Evolutionary conservation across 2,797 vertebrate species (phyloP), one percentile per base, ranked within the genome.

Genomic region (Argya squamiceps): DNA sequence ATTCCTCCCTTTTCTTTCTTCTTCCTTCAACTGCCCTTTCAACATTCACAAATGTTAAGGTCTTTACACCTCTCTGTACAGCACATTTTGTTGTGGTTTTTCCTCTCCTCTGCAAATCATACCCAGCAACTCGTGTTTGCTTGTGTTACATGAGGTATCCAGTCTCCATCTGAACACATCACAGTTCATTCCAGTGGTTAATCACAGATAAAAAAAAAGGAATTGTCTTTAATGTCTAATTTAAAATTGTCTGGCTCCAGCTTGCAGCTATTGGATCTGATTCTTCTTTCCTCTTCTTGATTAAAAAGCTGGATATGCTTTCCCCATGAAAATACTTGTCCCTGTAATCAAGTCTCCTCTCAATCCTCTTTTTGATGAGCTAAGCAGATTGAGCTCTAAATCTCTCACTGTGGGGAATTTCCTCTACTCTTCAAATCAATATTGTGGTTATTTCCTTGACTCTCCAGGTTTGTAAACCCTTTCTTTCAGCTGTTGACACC

Each of bases 341-440:
- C 88, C 74, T 79, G 84, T 96, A 96, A 96, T 97, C 88, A 96
- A 96, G 94, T 91, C 74, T 70, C 74, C 43, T 82, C 95, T 95
- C 94, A 97, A 94, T 97, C 96, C 95, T 96, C 95, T 96, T 97
- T 96, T 39, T 96, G 93, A 97, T 89, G 86, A 96, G 86, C 74
- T 96, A 96, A 96, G 93, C 95, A 97, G 94, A 94, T 95, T 96
- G 92, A 92, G 67, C 36, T 79, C 67, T 94, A 97, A 96, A 96
- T 82, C 94, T 86, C 94, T 53, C 92, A 74, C 83, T 87, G 74
- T 37, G 4, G 84, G 86, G 90, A 94, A 92, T 91, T 96, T 95
- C 85, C 80, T 91, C 74, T 63, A 56, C 88, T 92, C 67, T 65
- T 90, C 85, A 86, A 92, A 96, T 96, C 83, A 89, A 92, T 93